Conservation (phyloP, 2,888 invertebrate species). For the Sturmia bella region DNA sequence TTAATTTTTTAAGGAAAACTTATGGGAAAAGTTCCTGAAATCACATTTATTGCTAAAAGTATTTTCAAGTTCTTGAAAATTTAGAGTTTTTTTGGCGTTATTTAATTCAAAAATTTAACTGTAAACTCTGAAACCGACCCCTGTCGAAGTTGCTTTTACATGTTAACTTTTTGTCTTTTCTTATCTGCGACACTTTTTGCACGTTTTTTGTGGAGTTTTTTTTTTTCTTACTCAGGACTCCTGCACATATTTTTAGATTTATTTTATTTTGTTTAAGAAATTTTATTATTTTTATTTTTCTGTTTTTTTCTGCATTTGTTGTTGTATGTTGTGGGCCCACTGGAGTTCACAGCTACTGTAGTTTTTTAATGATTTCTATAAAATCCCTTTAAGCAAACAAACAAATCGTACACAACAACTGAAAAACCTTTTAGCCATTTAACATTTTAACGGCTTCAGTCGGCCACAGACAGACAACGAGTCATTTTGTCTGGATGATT, state of each 20-base stretch:
- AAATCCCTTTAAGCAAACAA: slow-evolving; percentile 39
- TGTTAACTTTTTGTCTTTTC: slow-evolving; percentile 19
- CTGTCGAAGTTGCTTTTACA: neutral
- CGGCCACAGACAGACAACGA: slow-evolving; percentile 49
- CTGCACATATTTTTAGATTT: slow-evolving; percentile 30
- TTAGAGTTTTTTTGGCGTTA: neutral
- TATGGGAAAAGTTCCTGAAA: too few species aligned
- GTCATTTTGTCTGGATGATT: slow-evolving; percentile 69
- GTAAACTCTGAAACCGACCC: neutral
- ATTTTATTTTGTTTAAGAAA: slow-evolving; percentile 30
- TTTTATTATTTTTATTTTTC: slow-evolving; percentile 7
- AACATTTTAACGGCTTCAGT: slow-evolving; percentile 51
- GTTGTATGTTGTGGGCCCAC: slow-evolving; percentile 48
- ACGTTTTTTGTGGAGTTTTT: slow-evolving; percentile 50
- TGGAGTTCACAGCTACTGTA: slow-evolving; percentile 68
- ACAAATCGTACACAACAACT: slow-evolving; percentile 6
- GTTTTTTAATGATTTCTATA: slow-evolving; percentile 68
- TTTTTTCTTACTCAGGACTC: slow-evolving; percentile 11
- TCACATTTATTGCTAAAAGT: too few species aligned
- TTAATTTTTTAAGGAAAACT: too few species aligned
- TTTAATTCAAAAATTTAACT: neutral
- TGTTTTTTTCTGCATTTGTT: slow-evolving; percentile 10
- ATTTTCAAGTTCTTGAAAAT: slow-evolving; percentile 1
- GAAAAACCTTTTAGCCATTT: slow-evolving; percentile 68
- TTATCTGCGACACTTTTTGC: slow-evolving; percentile 69